Conservation (phyloP, 2,797 vertebrate species). For the Varecia variegata region DNA sequence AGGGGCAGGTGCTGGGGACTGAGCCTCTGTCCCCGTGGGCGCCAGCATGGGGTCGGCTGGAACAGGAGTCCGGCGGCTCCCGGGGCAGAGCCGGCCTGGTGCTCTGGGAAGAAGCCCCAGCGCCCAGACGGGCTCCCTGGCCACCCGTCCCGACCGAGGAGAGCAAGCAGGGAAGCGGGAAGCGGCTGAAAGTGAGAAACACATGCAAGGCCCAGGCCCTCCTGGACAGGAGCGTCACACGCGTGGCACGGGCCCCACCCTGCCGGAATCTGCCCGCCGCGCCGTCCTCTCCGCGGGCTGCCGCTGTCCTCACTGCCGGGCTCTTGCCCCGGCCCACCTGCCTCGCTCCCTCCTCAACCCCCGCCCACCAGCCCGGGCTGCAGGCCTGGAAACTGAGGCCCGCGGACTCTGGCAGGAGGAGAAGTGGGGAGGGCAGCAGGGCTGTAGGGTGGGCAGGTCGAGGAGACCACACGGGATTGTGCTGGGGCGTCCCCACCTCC, state of each 20-base stretch:
- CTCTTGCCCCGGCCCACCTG: background rate
- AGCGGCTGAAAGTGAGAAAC: background rate
- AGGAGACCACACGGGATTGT: background rate
- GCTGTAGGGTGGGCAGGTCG: background rate
- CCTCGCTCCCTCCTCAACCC: background rate
- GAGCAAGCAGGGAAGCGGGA: conserved; percentile 39
- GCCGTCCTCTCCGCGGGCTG: background rate
- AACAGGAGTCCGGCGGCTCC: background rate
- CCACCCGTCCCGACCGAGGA: background rate
- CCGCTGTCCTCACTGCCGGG: background rate
- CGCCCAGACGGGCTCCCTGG: background rate
- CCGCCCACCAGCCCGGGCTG: background rate
- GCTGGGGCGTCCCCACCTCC: background rate
- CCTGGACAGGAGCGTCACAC: background rate
- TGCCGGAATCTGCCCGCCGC: background rate
- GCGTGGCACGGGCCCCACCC: background rate
- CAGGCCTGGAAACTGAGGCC: background rate
- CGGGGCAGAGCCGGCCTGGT: background rate
- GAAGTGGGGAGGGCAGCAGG: background rate
- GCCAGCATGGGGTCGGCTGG: background rate
- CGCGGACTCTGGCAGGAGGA: background rate
- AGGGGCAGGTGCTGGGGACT: background rate
- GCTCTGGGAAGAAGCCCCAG: background rate
- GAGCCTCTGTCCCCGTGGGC: background rate
- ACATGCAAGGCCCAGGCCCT: background rate